Base-by-base conservation (phyloP, 2,797 vertebrate species). In the Poecilia velifera region DNA sequence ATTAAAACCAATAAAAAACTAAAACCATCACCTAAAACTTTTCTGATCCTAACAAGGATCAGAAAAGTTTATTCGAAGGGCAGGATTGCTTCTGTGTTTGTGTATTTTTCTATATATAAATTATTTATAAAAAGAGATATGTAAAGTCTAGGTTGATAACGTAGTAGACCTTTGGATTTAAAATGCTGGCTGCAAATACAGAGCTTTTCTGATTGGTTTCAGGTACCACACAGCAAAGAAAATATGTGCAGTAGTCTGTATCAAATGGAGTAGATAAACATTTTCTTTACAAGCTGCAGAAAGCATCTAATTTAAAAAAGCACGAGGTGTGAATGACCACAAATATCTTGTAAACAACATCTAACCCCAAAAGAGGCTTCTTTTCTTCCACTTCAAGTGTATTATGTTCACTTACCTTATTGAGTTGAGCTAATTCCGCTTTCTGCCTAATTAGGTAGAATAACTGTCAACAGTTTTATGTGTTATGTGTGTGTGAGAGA, bases 381-480 rank as follows among this genome's bases (percentile, higher is more conserved):
- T 28, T 25, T 25, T 4, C 28, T 14, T 31, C 22, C 41, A 34
- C 16, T 73, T 73, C n/a, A 72, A 79, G 62, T 16, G 36, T 31
- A 74, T 45, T 34, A n/a, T 28, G 28, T 74, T 18, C 13, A 70
- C 41, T 73, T 47, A 28, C 45, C 5, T 3, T 55, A 66, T 51
- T 12, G 16, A 83, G 73, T 82, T 53, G 1, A 18, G 14, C 72
- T 28, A 53, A 73, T 43, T 81, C 57, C 51, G 13, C n/a, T 78
- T 78, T 73, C 57, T 73, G 45, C 45, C 72, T 76, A 78, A 84
- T 85, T 72, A 76, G 72, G 73, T 57, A 57, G 14, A 84, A 79
- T 49, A 81, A 73, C 66, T 80, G 43, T 51, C 34, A 76, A 55
- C 64, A 72, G 68, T 36, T 36, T 64, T 64, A n/a, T n/a, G 45